A percentile compares a stretch with the other conserved stretches of the same genome.
These are phyloP conservation scores for Cervus canadensis DNA, from an alignment of 2,113 vertebrate genomes.

Conservation along the genomic window DNA sequence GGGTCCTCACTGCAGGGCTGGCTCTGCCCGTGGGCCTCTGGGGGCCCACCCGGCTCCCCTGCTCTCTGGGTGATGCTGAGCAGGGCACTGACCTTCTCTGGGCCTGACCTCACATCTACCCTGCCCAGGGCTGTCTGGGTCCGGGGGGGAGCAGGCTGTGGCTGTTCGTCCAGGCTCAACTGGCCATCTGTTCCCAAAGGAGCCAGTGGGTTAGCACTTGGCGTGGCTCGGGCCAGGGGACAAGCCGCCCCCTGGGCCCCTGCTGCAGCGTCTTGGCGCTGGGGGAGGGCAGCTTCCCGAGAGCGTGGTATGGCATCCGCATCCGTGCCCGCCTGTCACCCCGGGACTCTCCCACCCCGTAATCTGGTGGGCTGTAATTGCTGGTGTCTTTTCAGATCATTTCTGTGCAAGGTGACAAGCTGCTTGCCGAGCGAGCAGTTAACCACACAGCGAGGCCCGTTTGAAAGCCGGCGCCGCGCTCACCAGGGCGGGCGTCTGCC, in stretches of 20 bases:
- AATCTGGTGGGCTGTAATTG: conserved; percentile 82
- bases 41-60: not conserved
- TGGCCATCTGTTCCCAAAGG: rapidly evolving
- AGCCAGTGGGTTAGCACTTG: not conserved
- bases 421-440: conserved; percentile 77
- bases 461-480: conserved; percentile 76
- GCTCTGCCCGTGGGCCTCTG: too few relatives aligned
- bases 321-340: conserved; percentile 62
- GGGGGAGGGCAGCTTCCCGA: conserved; percentile 51
- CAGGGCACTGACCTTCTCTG: not conserved
- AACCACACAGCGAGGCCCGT: conserved; percentile 79
- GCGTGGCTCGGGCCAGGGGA: rapidly evolving
- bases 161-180: not conserved
- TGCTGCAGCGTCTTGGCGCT: not conserved
- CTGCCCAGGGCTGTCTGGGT: too few relatives aligned
- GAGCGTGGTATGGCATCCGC: conserved; percentile 43
- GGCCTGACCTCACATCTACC: not conserved
- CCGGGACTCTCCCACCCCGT: conserved; percentile 71
- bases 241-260: not conserved
- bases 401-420: conserved; percentile 81
- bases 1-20: rapidly evolving
- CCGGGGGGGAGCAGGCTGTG: rapidly evolving
- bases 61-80: rapidly evolving
- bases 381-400: conserved; percentile 82
- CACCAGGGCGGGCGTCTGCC: conserved; percentile 69